Base-by-base conservation (phyloP, 2,113 vertebrate species). In the Caretta caretta region DNA sequence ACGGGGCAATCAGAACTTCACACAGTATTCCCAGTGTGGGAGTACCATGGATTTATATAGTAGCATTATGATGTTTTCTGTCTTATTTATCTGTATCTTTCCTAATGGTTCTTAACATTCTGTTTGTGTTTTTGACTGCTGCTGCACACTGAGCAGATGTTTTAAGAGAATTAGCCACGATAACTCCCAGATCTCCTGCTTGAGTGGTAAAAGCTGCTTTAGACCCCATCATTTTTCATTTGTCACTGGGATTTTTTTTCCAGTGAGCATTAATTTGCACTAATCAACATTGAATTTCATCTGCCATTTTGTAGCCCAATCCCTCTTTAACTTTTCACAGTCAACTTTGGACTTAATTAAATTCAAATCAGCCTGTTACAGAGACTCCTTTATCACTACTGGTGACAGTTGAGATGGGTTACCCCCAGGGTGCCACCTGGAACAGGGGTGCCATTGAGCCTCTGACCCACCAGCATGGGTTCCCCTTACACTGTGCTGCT, bases 281-380 rank as follows among this genome's bases (percentile, higher is more conserved):
- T 35, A 35, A 65, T 65, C 59, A 65, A 29, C 31, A 65, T 17
- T 65, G 62, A 65, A 65, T 35, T 35, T 65, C 14, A 65, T 65
- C 31, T 65, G 14, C 29, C 29, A 35, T 35, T 35, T 65, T 35
- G 62, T 35, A 35, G 31, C 14, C 31, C 62, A 62, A 65, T 65
- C 14, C 13, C 62, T 35, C 62, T 65, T 65, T 65, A 65, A 65
- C 54, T 56, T 25, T 56, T 56, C 54, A 56, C 31, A 31, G 29
- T 16, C 31, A 65, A 7, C 14, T 59, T 59, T 59, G 57, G 4
- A 59, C 27, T 59, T 59, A 59, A 59, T 31, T 59, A 59, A 13
- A 53, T 85, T 90, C 53, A 88, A 38, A 79, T 19, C 84, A 87
- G 79, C 31, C 92, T 91, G 84, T 79, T 88, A 48, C 49, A 96